Conservation (phyloP, 2,797 vertebrate species). For the Gallinago nigripennis region DNA sequence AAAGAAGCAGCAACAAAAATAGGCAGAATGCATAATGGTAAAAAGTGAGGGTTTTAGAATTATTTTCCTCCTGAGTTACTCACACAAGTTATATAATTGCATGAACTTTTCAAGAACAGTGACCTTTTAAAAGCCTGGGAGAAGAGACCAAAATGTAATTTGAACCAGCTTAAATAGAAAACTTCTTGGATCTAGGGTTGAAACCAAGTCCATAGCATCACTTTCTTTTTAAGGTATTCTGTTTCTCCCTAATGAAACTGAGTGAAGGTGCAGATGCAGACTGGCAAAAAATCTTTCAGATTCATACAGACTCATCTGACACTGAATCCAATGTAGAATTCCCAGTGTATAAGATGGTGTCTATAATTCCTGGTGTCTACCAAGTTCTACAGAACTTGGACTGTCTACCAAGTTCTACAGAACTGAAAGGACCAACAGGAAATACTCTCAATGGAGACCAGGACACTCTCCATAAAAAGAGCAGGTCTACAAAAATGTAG, state of each 20-base stretch:
- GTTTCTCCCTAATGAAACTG: not conserved
- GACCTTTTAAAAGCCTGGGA: not conserved
- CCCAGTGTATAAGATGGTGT: not conserved
- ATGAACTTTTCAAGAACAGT: not conserved
- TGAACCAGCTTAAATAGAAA: not conserved
- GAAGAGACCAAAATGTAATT: not conserved
- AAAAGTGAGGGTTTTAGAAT: not conserved
- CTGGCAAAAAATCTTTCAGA: not conserved
- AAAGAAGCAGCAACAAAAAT: not conserved
- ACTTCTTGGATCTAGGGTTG: not conserved
- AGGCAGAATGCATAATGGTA: not conserved
- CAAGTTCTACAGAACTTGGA: not conserved
- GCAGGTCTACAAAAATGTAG: not conserved
- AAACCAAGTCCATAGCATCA: not conserved
- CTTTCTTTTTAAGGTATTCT: not conserved
- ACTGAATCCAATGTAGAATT: not conserved
- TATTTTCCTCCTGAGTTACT: not conserved
- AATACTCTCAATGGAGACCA: not conserved
- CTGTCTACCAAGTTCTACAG: not conserved
- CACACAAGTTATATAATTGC: not conserved
- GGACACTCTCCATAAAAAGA: not conserved
- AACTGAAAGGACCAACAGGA: not conserved
- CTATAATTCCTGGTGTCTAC: not conserved
- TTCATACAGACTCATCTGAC: not conserved
- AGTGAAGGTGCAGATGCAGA: not conserved